These are phyloP conservation scores for Dolichallabes microphthalmus DNA, from an alignment of 2,113 vertebrate species.

Conservation along the genomic window DNA sequence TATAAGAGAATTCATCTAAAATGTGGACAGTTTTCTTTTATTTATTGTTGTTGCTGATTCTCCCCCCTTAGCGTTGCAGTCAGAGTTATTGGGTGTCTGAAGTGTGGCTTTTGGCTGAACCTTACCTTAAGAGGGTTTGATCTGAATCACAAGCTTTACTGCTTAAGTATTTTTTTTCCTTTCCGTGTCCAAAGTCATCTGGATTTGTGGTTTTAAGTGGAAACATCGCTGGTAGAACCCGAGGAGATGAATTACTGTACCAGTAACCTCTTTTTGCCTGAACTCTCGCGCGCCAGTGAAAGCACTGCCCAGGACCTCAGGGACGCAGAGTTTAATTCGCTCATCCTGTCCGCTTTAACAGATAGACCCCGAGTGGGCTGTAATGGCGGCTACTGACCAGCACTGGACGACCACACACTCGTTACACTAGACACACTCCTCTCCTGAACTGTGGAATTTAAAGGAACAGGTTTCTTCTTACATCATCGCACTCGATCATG, in stretches of 20 bases:
- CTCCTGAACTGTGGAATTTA: neutral
- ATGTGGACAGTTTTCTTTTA: no score
- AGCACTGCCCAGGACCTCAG: neutral
- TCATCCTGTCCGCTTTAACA: slow-evolving; percentile 48
- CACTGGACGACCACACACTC: neutral
- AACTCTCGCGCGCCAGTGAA: neutral
- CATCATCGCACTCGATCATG: neutral
- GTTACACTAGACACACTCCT: neutral
- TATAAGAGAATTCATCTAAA: neutral
- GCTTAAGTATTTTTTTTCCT: neutral
- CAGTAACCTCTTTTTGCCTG: neutral
- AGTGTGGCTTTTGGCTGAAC: neutral
- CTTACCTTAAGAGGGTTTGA: neutral
- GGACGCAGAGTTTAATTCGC: neutral
- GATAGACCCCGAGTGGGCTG: slow-evolving; percentile 33
- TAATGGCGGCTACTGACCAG: slow-evolving; percentile 56
- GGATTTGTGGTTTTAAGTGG: neutral
- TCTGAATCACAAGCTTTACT: neutral
- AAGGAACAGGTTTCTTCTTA: neutral
- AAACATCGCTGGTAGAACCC: neutral
- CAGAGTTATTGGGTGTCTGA: slow-evolving; percentile 2
- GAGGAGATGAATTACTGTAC: neutral
- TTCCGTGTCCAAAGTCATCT: neutral
- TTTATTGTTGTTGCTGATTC: no score
- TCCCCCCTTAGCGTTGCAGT: neutral